Evolutionary conservation across 1,140 invertebrate species (phyloP).

Genomic region (Plutomurus gul): DNA sequence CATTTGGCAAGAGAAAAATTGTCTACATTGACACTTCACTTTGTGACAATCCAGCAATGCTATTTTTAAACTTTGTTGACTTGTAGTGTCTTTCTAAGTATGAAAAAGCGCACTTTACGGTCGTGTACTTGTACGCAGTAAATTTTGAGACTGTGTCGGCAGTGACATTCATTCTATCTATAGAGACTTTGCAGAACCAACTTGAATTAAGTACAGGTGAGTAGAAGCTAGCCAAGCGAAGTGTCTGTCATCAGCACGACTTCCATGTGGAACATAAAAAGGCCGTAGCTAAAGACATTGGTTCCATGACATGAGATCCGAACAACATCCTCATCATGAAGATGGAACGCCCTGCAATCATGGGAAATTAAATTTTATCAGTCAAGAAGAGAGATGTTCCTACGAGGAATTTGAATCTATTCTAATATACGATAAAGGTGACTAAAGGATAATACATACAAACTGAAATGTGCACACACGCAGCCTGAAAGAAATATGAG

Average conservation of each 20-base stretch:
- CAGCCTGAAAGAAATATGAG: neutral
- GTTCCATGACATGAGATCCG: constrained; percentile 27
- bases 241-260: neutral
- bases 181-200: too few relatives aligned
- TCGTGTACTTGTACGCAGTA: too few relatives aligned
- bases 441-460: neutral
- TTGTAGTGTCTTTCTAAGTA: too few relatives aligned
- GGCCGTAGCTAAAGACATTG: constrained; percentile 32
- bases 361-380: constrained; percentile 30
- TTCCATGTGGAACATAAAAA: constrained; percentile 19
- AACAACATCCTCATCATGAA: constrained; percentile 34
- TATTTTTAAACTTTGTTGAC: too few relatives aligned
- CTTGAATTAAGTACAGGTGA: neutral
- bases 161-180: too few relatives aligned
- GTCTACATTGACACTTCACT: too few relatives aligned
- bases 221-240: neutral
- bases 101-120: too few relatives aligned
- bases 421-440: too few relatives aligned
- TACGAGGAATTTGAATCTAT: neutral
- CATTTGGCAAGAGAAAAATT: too few relatives aligned
- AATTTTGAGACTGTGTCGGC: too few relatives aligned
- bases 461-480: neutral
- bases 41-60: too few relatives aligned
- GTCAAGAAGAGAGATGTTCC: neutral
- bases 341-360: constrained; percentile 37